phyloP scores from a whole-genome alignment of 2,797 vertebrate genomes.

The Clarias fuscus region DNA sequence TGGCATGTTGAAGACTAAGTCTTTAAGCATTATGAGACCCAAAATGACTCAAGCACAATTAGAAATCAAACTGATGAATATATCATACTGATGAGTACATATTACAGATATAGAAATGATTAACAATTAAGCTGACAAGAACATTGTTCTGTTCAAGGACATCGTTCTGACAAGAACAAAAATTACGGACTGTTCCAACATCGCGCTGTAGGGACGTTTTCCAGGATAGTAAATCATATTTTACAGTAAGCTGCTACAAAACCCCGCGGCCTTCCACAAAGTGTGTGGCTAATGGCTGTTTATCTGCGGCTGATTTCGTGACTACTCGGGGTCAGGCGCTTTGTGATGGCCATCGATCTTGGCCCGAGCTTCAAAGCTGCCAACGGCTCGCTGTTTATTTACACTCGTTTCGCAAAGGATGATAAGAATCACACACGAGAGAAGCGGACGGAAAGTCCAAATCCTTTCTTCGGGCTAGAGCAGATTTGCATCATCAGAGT shows the following conservation, averaged over 20 bases:
- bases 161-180: not conserved
- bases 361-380: slow-evolving; percentile 50
- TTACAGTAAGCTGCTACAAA: slow-evolving; percentile 22
- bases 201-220: not conserved
- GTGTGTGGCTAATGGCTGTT: slow-evolving; percentile 55
- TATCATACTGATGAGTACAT: not conserved
- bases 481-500: not conserved
- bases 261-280: not conserved
- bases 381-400: slow-evolving; percentile 53
- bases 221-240: not conserved
- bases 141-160: too few species aligned
- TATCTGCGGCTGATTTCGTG: slow-evolving; percentile 49
- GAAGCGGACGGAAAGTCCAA: slow-evolving; percentile 26
- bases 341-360: slow-evolving; percentile 49
- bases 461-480: slow-evolving; percentile 14
- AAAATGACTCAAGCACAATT: not conserved
- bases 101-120: not conserved
- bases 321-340: slow-evolving; percentile 50
- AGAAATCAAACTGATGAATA: not conserved
- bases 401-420: slow-evolving; percentile 38
- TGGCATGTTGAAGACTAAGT: not conserved
- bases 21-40: not conserved
- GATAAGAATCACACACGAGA: slow-evolving; percentile 45
- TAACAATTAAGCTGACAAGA: not conserved
- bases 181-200: not conserved